Evolutionary conservation across 2,113 vertebrate species (phyloP), one percentile per base, ranked within the genome.

Genomic region (Rhea americana): DNA sequence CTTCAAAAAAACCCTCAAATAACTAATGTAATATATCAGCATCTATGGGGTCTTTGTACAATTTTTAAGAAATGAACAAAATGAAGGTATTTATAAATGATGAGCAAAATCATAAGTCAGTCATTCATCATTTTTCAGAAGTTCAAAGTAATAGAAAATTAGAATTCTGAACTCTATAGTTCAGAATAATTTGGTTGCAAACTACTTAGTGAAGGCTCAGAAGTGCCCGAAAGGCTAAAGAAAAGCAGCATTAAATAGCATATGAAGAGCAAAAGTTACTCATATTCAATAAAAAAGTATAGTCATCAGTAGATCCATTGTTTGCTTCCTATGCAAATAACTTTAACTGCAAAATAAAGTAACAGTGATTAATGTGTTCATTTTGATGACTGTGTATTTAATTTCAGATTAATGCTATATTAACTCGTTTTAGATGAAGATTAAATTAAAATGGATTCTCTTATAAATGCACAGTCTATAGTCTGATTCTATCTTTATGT

Each of bases 41-140:
- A 0, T 12, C 55, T 13, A 67, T 10, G 39, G 0, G 0, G 9
- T 70, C 81, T 67, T 53, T 70, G 11, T 45, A 55, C 59, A 8
- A 35, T 61, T 25, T 73, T 45, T 35, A 66, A 78, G 41, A 90
- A 89, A 84, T n/a, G 0, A 32, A 16, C 9, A 43, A 24, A 75
- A 62, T 32, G 15, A 90, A 63, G 48, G 20, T 58, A 68, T 13
- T 67, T 67, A 51, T 1, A 79, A 88, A 80, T 35, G 2, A 76
- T 70, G 13, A 90, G 20, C 15, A 86, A 73, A 93, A 72, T 68
- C 26, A 1, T 41, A 53, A 82, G 37, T 51, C 58, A 55, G n/a
- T 9, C 56, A 45, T 48, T 59, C 16, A n/a, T 62, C 2, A 6
- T 82, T 82, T 74, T 72, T 45, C 35, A 35, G 41, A 47, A 47